Evolutionary conservation across 2,888 invertebrate genomes (phyloP), one percentile per base, ranked within the genome.

Genomic region (Clunio marinus): DNA sequence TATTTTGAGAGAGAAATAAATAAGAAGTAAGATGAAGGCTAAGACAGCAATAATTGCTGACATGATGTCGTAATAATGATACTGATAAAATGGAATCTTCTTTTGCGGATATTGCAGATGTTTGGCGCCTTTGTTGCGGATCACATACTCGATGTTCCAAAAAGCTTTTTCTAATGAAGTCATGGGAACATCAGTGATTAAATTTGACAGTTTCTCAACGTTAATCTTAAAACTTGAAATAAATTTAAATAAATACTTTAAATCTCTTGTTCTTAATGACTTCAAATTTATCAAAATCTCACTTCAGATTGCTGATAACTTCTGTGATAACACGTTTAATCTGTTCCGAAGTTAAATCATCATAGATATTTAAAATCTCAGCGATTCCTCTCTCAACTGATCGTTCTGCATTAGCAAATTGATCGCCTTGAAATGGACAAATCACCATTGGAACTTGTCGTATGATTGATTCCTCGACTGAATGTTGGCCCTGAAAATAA

Each of bases 401-500:
- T 59, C 32, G 5, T 15, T 27, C n/a, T n/a, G 59, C 15, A 15
- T 59, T 59, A 4, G 32, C 59, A 5, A 8, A 4, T 27, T 59
- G 59, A 28, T 59, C 59, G 7, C 20, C 59, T 4, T 20, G n/a
- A 17, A 59, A 59, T 20, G 59, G 59, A 28, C 15, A 20, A n/a
- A 59, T 27, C 4, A 59, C 8, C 25, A 59, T 25, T 15, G 59
- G 59, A 15, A 59, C 28, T 4, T n/a, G 20, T 2, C 59, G 13
- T 5, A 20, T 22, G 5, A 59, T 59, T n/a, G 59, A 3, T 59
- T 59, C 59, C 15, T 59, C 59, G 15, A 59, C 13, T 28, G 59
- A 59, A 4, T 59, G 59, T 17, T 59, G 59, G 25, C 59, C 59
- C 22, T 25, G 13, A 24, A n/a, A n/a, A n/a, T n/a, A n/a, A n/a